Conservation (phyloP, 2,113 vertebrate genomes). For the Natator depressus region DNA sequence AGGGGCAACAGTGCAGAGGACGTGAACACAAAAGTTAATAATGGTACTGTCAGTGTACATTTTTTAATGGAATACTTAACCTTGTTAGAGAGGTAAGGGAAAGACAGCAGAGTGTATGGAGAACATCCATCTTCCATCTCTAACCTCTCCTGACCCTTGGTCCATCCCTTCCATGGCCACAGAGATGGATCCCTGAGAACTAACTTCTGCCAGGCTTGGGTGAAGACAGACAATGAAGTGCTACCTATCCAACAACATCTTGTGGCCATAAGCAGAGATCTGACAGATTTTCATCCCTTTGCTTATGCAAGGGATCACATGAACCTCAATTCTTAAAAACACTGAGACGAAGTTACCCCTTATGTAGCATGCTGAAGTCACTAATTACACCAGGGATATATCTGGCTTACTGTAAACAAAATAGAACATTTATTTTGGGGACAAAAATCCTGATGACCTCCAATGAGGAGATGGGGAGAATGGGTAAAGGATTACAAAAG, state of each 20-base stretch:
- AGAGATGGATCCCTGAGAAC: not conserved
- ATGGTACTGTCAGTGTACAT: not conserved
- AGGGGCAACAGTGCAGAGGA: not conserved
- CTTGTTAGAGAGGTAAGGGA: not conserved
- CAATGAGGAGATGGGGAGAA: rapidly evolving
- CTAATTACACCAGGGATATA: not conserved
- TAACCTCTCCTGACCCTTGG: not conserved
- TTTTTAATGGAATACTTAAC: not conserved
- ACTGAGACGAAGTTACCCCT: not conserved
- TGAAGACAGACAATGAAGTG: not conserved
- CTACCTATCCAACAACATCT: not conserved
- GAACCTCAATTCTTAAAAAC: not conserved
- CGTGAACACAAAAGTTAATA: not conserved
- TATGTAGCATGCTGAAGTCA: not conserved
- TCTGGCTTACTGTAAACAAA: not conserved
- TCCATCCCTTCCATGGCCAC: not conserved
- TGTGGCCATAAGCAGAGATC: not conserved
- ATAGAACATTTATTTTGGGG: not conserved
- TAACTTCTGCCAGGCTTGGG: not conserved
- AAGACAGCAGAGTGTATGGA: not conserved
- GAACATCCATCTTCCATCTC: not conserved
- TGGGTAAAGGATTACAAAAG: not conserved
- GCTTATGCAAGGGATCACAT: not conserved
- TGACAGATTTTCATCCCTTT: not conserved
- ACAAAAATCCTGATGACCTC: not conserved